Evolutionary conservation across 37 sponge, comb jelly and placozoan genomes (phyloP).

Genomic region (Lycopodina hypogea): DNA sequence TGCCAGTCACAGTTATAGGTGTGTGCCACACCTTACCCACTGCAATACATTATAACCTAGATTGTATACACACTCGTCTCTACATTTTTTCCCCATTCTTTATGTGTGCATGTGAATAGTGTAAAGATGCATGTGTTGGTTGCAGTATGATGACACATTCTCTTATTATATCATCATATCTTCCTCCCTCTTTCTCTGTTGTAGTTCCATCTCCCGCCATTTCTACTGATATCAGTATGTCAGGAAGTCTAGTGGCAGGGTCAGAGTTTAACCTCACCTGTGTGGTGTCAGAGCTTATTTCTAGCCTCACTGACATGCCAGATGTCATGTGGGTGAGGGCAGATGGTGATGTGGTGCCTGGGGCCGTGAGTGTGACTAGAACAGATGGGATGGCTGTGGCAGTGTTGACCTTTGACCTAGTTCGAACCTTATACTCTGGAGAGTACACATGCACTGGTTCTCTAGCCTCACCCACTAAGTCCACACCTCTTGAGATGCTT

Average conservation of each 20-base stretch:
- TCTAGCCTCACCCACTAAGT: slow-evolving; percentile 2
- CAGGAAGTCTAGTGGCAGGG: slow-evolving; percentile 25
- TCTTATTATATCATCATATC: no score
- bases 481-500: neutral
- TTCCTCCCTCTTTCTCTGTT: no score
- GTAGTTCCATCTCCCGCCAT: neutral
- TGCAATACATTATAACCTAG: no score
- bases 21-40: no score
- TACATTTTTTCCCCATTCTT: no score
- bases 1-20: slow-evolving; percentile 7
- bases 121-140: no score
- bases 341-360: neutral
- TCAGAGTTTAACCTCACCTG: slow-evolving; percentile 28
- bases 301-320: slow-evolving; percentile 4
- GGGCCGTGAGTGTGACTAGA: no score
- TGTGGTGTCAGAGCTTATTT: slow-evolving; percentile 1
- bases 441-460: neutral
- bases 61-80: no score
- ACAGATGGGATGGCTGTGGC: neutral
- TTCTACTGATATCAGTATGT: neutral
- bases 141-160: no score
- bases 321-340: neutral
- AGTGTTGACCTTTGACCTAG: neutral
- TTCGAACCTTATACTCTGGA: neutral
- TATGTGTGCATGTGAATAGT: no score